Evolutionary conservation across 2,797 vertebrate genomes (phyloP).

Genomic region (Ficedula albicollis): DNA sequence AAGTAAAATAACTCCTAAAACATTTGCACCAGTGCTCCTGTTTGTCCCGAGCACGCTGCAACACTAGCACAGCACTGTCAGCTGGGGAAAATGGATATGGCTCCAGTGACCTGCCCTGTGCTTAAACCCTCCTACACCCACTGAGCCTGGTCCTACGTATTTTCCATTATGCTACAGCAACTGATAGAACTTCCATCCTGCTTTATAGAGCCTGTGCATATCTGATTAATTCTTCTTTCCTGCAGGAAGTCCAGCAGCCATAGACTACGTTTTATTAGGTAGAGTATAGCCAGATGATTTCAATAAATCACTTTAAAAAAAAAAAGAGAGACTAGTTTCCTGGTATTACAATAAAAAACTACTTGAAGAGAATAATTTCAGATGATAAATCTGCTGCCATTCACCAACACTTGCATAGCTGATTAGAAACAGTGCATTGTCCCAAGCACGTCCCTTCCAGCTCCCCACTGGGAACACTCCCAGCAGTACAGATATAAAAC

Average conservation of each 20-base stretch:
- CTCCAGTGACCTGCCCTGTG: not conserved
- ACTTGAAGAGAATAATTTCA: conserved; percentile 71
- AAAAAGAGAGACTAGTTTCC: conserved; percentile 59
- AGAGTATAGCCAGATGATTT: conserved; percentile 76
- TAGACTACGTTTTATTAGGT: conserved; percentile 67
- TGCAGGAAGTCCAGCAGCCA: conserved; percentile 69
- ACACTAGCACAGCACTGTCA: not conserved
- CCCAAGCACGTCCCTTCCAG: not conserved
- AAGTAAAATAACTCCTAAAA: not conserved
- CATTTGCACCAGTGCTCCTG: not conserved
- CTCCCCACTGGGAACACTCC: not conserved
- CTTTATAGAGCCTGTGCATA: conserved; percentile 1
- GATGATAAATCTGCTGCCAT: conserved; percentile 71
- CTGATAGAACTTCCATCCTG: conserved; percentile 31
- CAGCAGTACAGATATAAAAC: not conserved
- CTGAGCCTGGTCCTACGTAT: not conserved
- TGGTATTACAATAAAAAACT: conserved; percentile 69
- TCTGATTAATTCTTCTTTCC: conserved; percentile 57
- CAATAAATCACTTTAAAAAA: conserved; percentile 64
- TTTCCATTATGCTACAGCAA: conserved; percentile 21
- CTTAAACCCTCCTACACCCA: conserved; percentile 4
- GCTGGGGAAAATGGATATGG: not conserved
- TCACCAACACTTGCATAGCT: conserved; percentile 53
- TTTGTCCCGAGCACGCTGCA: not conserved
- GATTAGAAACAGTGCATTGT: conserved; percentile 60